Percentiles rank a stretch among this genome's conserved stretches.
Conservation (phyloP, 2,797 vertebrate species). For the Falco biarmicus region DNA sequence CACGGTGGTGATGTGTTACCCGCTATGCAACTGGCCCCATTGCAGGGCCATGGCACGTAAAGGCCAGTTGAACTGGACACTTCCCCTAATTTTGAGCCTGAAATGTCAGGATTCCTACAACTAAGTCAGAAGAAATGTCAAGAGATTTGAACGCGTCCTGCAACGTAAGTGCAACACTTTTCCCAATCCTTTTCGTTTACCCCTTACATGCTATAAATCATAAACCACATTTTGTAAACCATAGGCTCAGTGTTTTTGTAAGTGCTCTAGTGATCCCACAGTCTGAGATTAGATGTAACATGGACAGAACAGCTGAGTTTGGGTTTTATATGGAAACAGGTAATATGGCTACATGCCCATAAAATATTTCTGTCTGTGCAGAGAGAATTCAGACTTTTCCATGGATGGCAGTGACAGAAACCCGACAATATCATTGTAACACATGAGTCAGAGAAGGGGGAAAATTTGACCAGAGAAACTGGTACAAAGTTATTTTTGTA, state of each 20-base stretch:
- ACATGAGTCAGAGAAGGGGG: background rate
- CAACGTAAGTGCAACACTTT: accelerated
- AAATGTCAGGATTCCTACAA: background rate
- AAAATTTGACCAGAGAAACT: background rate
- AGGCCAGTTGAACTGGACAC: background rate
- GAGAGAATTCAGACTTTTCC: background rate
- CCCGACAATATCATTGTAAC: background rate
- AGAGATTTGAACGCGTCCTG: background rate
- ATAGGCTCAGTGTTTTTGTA: background rate
- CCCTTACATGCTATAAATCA: background rate
- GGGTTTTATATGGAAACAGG: background rate
- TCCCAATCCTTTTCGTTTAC: background rate
- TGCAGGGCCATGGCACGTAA: accelerated
- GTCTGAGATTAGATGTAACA: background rate
- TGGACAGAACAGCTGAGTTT: background rate
- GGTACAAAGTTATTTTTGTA: background rate
- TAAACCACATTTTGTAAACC: background rate
- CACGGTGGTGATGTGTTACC: no score
- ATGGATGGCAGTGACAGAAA: background rate
- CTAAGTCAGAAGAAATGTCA: background rate
- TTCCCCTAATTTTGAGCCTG: background rate
- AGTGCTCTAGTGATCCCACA: background rate
- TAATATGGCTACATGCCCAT: accelerated
- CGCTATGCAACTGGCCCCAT: accelerated
- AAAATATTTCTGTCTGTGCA: background rate